Base-by-base conservation (phyloP, 2,113 vertebrate species). In the Phasianus colchicus region DNA sequence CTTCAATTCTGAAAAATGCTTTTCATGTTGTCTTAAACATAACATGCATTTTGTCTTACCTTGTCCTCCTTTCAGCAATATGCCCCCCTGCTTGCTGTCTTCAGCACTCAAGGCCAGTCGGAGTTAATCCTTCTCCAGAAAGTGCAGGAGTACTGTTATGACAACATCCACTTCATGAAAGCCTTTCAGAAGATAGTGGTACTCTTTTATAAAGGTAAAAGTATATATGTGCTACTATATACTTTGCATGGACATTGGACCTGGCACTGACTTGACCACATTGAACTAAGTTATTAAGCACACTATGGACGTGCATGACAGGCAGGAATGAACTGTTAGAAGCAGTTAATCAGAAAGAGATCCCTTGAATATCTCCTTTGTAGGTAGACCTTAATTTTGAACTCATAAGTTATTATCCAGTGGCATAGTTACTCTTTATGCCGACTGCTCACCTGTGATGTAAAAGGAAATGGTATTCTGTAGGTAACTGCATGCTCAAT, bases 131-230 rank as follows among this genome's bases (percentile, higher is more conserved):
- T 99, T 65, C 98, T 99, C 52, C 98, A 98, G 93, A 99, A 99
- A 96, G 97, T 99, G 87, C 99, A 99, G 92, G 99, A 99, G 48
- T 99, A 99, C 96, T 99, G 99, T 94, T 99, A 99, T 2, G 99
- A 99, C 96, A 99, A 99, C 97, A 99, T 99, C 94, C 98, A 99
- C 91, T 99, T 99, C 96, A 99, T 99, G 99, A 99, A 99, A 96
- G 98, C 99, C 92, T 99, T 99, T 97, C 99, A 98, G 96, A 99
- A 99, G 98, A 99, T 99, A n/a, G 98, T 99, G 95, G 98, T 99
- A 83, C 99, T 99, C 92, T 99, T 99, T 69, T 99, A 99, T 88
- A 99, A 99, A 99, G 99, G 99, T 99, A 97, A 64, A 73, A 54
- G 4, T 61, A 47, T 54, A 2, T 77, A 13, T 40, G 17, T 18